Evolutionary conservation across 2,113 vertebrate species (phyloP), one percentile per base, ranked within the genome.

Genomic region (Otocyon megalotis): DNA sequence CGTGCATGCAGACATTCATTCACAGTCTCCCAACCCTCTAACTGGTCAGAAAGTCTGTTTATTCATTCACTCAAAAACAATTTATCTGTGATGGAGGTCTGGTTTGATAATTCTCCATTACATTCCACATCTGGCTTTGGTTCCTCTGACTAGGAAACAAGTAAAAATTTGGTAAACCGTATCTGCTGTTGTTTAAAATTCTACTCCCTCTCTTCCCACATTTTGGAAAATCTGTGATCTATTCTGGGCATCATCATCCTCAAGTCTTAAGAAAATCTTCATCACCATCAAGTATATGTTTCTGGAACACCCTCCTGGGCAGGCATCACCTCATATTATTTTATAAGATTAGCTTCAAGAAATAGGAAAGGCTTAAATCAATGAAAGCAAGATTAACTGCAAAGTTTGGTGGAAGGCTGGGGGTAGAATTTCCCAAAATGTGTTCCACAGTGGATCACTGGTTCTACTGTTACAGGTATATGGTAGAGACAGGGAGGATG

Each of bases 221-320:
- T 87, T 94, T 37, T 96, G 74, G 53, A 86, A 95, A 91, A 82
- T 17, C 32, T 28, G 81, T 74, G 12, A 32, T 28, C 20, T 95
- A 71, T 85, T 50, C 63, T 65, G n/a, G 65, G 26, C 28, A 50
- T 60, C 67, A 54, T 43, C 50, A 11, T 79, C 17, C 83, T 30
- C 67, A 86, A 54, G 60, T 72, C 12, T 14, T 90, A 84, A 65
- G 65, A 83, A 90, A 86, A 86, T 9, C 48, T 80, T 85, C 14
- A 28, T 65, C 14, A 37, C 54, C 26, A n/a, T 5, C 2, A 37
- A 72, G 32, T 63, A 14, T 37, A 17, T 79, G 63, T 94, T 71
- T 85, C n/a, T 56, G 72, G 24, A 96, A 92, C 28, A 67, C 30
- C 20, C 58, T 71, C 14, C 19, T 32, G 72, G 50, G 69, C 63